These are phyloP conservation scores for Neotoxoptera formosana DNA, from an alignment of 1,140 invertebrate species.

Conservation along the genomic window DNA sequence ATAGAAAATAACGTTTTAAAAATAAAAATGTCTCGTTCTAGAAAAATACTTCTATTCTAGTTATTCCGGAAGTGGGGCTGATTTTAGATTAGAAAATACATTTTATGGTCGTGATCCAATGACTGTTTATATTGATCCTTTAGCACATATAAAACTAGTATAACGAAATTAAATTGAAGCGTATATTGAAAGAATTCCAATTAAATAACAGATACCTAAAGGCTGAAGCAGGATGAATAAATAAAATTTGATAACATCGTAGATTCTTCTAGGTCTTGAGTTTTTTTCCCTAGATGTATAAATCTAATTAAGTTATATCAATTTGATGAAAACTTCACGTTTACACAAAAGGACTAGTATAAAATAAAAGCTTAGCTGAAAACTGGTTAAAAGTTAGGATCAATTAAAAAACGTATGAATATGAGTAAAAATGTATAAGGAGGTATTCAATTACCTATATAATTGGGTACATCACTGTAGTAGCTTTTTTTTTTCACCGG, in stretches of 20 bases:
- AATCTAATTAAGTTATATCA: background rate
- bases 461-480: too few species aligned
- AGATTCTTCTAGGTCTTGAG: background rate
- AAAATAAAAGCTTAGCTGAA: background rate
- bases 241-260: background rate
- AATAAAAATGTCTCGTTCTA: background rate
- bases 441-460: too few species aligned
- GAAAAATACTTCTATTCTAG: background rate
- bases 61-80: background rate
- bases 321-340: background rate
- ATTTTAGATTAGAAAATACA: constrained; percentile 4
- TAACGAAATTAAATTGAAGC: background rate
- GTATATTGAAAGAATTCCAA: background rate
- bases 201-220: background rate
- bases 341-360: too few species aligned
- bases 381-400: background rate
- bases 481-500: too few species aligned
- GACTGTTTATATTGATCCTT: background rate
- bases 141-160: background rate
- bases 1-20: background rate
- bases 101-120: background rate
- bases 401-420: background rate
- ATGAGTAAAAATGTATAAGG: too few species aligned
- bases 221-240: background rate
- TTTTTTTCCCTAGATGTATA: background rate